Evolutionary conservation across 53 echinoderm and acorn worm species (phyloP).

Genomic region (Henricia sp.): DNA sequence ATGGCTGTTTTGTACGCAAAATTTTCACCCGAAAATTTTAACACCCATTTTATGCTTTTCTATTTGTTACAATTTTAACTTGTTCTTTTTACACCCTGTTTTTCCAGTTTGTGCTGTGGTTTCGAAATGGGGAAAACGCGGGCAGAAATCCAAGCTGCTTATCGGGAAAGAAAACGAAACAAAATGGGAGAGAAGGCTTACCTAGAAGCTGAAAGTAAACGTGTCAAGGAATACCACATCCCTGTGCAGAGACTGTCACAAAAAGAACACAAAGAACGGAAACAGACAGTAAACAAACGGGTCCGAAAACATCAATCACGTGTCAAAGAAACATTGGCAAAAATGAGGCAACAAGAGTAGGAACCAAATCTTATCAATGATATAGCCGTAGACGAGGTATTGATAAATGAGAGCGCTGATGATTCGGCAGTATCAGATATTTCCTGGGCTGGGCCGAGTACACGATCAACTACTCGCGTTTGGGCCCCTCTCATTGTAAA

Average conservation of each 20-base stretch:
- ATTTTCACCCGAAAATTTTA: no score
- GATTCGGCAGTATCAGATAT: constrained; percentile 42
- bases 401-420: background rate
- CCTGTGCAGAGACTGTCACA: constrained; percentile 39
- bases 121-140: background rate
- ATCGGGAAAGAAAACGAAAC: constrained; percentile 41
- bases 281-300: constrained; percentile 1
- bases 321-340: constrained; percentile 26
- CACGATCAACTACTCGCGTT: background rate
- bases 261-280: constrained; percentile 17
- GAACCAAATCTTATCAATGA: background rate
- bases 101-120: background rate
- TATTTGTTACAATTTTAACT: no score
- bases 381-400: background rate
- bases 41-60: no score
- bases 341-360: constrained; percentile 7
- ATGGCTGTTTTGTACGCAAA: no score
- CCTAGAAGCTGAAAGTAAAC: constrained; percentile 31
- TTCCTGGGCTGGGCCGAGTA: constrained; percentile 16
- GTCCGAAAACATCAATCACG: constrained; percentile 42
- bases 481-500: constrained; percentile 40
- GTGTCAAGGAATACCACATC: constrained; percentile 37
- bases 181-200: constrained; percentile 47
- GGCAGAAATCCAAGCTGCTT: constrained; percentile 51
- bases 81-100: no score